Percentiles rank a stretch among this genome's conserved stretches.
phyloP scores from a whole-genome alignment of 2,113 vertebrate genomes.

The Oxyruncus cristatus region DNA sequence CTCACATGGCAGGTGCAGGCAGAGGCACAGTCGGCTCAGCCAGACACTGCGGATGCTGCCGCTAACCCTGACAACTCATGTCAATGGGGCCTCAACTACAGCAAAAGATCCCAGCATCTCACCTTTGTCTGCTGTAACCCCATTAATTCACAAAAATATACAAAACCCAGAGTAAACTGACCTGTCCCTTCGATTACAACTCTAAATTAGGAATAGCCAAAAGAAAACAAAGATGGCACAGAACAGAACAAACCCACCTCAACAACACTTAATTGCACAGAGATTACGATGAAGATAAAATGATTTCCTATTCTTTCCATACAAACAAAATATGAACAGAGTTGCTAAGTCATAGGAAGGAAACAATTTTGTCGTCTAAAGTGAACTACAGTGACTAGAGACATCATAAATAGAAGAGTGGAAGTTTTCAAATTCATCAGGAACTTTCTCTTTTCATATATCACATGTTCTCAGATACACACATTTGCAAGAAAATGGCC shows the following conservation, averaged over 20 bases:
- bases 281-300: not conserved
- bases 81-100: not conserved
- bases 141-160: not conserved
- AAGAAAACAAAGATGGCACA: not conserved
- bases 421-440: not conserved
- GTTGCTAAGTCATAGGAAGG: not conserved
- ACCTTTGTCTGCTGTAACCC: not conserved
- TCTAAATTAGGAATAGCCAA: not conserved
- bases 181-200: not conserved
- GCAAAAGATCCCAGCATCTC: not conserved
- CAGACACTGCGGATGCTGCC: not conserved
- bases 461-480: accelerated
- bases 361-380: not conserved
- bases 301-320: not conserved
- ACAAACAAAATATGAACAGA: not conserved
- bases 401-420: not conserved
- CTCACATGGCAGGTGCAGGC: not conserved
- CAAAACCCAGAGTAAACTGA: not conserved
- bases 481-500: not conserved
- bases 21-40: not conserved
- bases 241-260: not conserved
- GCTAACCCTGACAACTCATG: not conserved
- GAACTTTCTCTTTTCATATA: not conserved
- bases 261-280: not conserved
- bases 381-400: not conserved